Evolutionary conservation across 30 jellyfish, hydroid and myxozoan genomes (phyloP).

Genomic region (Chironex yamaguchii): DNA sequence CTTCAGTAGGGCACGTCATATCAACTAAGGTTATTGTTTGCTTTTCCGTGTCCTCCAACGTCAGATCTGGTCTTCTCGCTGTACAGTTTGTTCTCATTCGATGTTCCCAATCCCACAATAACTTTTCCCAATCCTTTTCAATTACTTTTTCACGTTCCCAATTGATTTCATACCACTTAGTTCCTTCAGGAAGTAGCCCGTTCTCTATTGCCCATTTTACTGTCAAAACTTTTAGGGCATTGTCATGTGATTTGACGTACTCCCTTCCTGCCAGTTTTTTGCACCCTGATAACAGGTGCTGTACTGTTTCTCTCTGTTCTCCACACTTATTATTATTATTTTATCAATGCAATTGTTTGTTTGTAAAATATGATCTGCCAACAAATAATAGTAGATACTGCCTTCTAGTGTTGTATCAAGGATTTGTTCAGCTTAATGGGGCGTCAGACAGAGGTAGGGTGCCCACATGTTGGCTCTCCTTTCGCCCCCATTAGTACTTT

Average conservation of each 20-base stretch:
- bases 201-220: constrained; percentile 41
- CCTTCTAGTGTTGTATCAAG: too few species aligned
- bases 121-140: constrained; percentile 20
- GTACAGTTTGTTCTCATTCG: constrained; percentile 35
- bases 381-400: too few species aligned
- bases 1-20: constrained; percentile 23
- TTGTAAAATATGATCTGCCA: too few species aligned
- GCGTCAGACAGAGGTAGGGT: too few species aligned
- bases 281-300: constrained; percentile 25
- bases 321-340: too few species aligned
- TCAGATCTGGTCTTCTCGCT: constrained; percentile 7
- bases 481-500: too few species aligned
- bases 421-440: too few species aligned
- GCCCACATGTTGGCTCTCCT: too few species aligned
- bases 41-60: background rate
- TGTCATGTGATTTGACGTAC: constrained; percentile 27
- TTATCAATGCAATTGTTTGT: too few species aligned
- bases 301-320: too few species aligned
- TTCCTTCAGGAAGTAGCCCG: constrained; percentile 23
- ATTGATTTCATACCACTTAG: constrained; percentile 34
- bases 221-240: constrained; percentile 46
- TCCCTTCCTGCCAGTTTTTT: constrained; percentile 34
- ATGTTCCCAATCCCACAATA: constrained; percentile 27
- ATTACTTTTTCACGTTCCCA: constrained; percentile 46
- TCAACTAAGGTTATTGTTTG: background rate